phyloP scores from a whole-genome alignment of 2,113 vertebrate species.

The Halcyon senegalensis region DNA sequence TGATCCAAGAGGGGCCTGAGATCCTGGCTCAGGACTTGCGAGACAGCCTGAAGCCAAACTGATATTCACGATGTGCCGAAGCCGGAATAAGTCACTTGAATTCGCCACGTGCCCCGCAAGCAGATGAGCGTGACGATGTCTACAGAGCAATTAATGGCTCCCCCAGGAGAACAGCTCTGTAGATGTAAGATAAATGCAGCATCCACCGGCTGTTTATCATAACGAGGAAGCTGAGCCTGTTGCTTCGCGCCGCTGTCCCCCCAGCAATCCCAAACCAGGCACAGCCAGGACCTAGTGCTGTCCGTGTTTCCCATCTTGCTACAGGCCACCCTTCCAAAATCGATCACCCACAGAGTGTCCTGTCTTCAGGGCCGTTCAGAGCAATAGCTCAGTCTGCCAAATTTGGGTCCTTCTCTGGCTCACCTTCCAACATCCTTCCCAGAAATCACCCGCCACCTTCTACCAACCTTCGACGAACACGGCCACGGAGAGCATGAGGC shows the following conservation, averaged over 20 bases:
- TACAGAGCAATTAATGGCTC: neutral
- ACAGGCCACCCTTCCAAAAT: neutral
- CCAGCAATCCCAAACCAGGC: neutral
- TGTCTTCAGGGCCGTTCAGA: neutral
- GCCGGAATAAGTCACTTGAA: neutral
- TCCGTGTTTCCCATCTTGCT: neutral
- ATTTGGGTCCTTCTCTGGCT: neutral
- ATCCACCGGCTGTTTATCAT: neutral
- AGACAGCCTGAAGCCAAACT: neutral
- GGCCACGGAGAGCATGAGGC: slow-evolving; percentile 80
- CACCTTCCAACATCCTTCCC: neutral
- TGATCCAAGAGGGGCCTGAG: neutral
- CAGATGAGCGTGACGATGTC: neutral
- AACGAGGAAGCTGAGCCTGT: neutral
- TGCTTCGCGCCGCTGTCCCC: neutral
- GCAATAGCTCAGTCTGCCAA: neutral
- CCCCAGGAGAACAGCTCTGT: neutral
- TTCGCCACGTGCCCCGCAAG: neutral
- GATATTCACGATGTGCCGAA: neutral
- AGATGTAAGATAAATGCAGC: neutral
- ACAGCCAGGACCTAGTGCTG: neutral
- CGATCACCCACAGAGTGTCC: neutral
- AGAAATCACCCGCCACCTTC: rapidly evolving
- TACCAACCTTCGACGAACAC: slow-evolving; percentile 88
- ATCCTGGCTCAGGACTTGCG: rapidly evolving